phyloP scores from a whole-genome alignment of 2,888 invertebrate genomes.

The Terebella lapidaria region DNA sequence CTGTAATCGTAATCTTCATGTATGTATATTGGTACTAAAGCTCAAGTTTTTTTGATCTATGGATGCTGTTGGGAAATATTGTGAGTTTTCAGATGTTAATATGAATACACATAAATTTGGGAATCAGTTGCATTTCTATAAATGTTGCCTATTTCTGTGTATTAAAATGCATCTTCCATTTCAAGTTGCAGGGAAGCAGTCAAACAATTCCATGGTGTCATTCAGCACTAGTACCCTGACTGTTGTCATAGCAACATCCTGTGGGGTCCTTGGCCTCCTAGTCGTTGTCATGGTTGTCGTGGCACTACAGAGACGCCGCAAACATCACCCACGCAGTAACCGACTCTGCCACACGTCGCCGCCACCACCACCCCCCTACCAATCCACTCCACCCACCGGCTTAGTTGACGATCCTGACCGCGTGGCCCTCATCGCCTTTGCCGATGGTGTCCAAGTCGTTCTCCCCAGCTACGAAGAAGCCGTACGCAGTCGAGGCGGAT shows the following conservation, averaged over 20 bases:
- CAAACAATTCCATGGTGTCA: too few species aligned
- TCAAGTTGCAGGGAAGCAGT: too few species aligned
- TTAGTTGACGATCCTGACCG: constrained; percentile 55
- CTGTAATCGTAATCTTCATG: too few species aligned
- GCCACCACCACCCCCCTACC: constrained; percentile 4
- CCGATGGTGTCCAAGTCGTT: constrained; percentile 55
- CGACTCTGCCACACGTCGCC: constrained; percentile 12
- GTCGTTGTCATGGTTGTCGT: constrained; percentile 47
- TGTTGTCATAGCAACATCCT: constrained; percentile 50
- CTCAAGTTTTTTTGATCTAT: too few species aligned
- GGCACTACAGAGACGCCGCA: constrained; percentile 31
- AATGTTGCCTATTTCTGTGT: too few species aligned
- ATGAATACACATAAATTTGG: too few species aligned
- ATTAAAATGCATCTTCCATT: too few species aligned
- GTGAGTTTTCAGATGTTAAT: too few species aligned
- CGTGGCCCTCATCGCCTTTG: constrained; percentile 58
- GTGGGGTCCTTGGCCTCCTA: constrained; percentile 47
- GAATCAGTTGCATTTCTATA: too few species aligned
- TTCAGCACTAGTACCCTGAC: constrained; percentile 35
- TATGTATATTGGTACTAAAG: too few species aligned
- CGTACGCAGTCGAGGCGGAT: constrained; percentile 37
- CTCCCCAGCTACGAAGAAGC: constrained; percentile 59
- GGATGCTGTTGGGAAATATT: too few species aligned
- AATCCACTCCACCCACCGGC: constrained; percentile 7
- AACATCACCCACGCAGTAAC: constrained; percentile 4